These are phyloP conservation scores for Leptosomus discolor DNA, from an alignment of 2,113 vertebrate genomes.

Conservation along the genomic window DNA sequence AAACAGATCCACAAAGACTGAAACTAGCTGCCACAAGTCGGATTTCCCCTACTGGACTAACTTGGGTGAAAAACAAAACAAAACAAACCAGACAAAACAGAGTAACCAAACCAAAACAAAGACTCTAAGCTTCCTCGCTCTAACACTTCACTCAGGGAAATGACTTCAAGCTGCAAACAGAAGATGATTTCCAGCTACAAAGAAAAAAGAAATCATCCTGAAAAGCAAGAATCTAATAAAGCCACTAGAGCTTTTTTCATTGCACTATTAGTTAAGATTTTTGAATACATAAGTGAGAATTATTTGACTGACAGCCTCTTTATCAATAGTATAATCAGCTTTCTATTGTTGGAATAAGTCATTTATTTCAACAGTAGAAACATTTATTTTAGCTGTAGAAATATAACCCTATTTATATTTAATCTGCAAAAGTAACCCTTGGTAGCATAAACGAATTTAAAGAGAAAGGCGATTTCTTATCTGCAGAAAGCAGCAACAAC, in stretches of 20 bases:
- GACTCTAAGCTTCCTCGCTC: background rate
- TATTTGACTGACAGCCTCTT: constrained; percentile 40
- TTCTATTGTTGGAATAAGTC: constrained; percentile 36
- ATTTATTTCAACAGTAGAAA: constrained; percentile 45
- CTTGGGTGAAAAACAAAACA: background rate
- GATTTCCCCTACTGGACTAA: background rate
- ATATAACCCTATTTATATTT: constrained; percentile 61
- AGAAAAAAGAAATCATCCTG: background rate
- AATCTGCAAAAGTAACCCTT: constrained; percentile 9
- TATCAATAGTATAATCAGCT: constrained; percentile 22
- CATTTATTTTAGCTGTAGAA: constrained; percentile 38
- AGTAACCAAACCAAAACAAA: background rate
- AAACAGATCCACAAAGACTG: background rate
- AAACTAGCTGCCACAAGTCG: background rate
- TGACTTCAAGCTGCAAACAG: background rate
- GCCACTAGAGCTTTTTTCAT: constrained; percentile 5
- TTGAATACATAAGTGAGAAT: constrained; percentile 57
- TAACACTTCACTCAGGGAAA: background rate
- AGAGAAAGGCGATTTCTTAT: constrained; percentile 46
- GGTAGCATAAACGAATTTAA: constrained; percentile 1
- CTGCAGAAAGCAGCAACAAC: constrained; percentile 23
- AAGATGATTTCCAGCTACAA: background rate
- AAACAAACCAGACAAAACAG: background rate
- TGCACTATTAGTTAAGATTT: constrained; percentile 60
- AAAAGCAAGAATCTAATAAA: constrained; percentile 53